Percentiles rank a stretch among this genome's conserved stretches.
These are phyloP conservation scores for Tetheella fluctuosa DNA, from an alignment of 2,888 invertebrate species.

Conservation along the genomic window DNA sequence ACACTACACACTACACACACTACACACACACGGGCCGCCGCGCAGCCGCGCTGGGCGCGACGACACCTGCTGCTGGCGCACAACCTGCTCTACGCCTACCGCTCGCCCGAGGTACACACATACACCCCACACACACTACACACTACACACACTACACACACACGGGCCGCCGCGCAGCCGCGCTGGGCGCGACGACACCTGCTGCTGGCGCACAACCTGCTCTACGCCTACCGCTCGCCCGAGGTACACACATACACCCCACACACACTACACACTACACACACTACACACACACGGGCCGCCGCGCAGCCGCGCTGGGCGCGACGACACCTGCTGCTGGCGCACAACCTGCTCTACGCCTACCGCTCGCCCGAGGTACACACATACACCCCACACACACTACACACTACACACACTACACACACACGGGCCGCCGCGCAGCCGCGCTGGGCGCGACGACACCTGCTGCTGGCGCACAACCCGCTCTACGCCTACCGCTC, in stretches of 20 bases:
- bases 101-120: constrained; percentile 30
- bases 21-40: constrained; percentile 29
- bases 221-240: constrained; percentile 64
- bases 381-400: constrained; percentile 13
- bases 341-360: constrained; percentile 69
- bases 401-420: too few species aligned
- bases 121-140: constrained; percentile 12
- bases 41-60: constrained; percentile 58
- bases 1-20: too few species aligned
- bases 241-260: constrained; percentile 16
- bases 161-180: constrained; percentile 32
- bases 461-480: constrained; percentile 66
- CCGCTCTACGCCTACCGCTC: constrained; percentile 68
- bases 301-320: constrained; percentile 56
- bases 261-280: not conserved
- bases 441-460: constrained; percentile 63
- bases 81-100: constrained; percentile 70
- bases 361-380: constrained; percentile 44
- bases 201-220: constrained; percentile 66
- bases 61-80: constrained; percentile 66
- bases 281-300: too few species aligned
- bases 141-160: too few species aligned
- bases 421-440: constrained; percentile 27
- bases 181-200: constrained; percentile 66
- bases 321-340: constrained; percentile 63